Percentiles rank a stretch among this genome's conserved stretches.
Conservation (phyloP, 2,888 invertebrate genomes). For the Drosophila mettleri region DNA sequence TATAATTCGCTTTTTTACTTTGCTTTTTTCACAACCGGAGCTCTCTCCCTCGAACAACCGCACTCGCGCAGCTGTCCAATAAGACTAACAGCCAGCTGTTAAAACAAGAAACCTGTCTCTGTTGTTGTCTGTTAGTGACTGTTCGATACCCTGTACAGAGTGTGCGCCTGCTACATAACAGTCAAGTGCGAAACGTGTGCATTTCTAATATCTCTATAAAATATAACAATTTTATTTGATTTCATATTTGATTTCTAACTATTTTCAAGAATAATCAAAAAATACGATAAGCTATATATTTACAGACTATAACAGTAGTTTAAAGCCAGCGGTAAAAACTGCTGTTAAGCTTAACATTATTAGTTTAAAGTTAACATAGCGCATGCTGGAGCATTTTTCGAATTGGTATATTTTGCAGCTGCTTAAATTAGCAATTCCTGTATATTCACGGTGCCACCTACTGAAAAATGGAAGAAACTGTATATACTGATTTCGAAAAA, state of each 20-base stretch:
- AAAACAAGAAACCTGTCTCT: conserved; percentile 16
- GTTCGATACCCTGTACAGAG: conserved; percentile 23
- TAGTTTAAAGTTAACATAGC: conserved; percentile 15
- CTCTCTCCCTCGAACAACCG: conserved; percentile 37
- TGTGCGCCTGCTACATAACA: background rate
- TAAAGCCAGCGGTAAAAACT: background rate
- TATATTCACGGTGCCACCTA: background rate
- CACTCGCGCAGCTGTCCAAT: conserved; percentile 61
- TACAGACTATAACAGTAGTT: background rate
- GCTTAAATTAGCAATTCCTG: background rate
- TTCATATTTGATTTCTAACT: background rate
- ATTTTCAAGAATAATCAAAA: no score
- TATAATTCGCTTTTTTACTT: conserved; percentile 43
- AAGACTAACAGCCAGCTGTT: conserved; percentile 60
- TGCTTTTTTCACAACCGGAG: conserved; percentile 18
- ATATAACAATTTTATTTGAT: background rate
- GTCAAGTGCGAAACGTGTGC: no score
- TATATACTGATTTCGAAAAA: background rate
- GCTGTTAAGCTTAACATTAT: background rate
- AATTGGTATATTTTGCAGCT: background rate
- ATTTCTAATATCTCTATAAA: no score
- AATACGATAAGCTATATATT: background rate
- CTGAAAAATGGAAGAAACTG: background rate
- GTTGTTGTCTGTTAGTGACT: conserved; percentile 11
- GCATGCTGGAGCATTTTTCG: background rate